Evolutionary conservation across 2,888 invertebrate species (phyloP), one percentile per base, ranked within the genome.

Genomic region (Eupithecia subfuscata): DNA sequence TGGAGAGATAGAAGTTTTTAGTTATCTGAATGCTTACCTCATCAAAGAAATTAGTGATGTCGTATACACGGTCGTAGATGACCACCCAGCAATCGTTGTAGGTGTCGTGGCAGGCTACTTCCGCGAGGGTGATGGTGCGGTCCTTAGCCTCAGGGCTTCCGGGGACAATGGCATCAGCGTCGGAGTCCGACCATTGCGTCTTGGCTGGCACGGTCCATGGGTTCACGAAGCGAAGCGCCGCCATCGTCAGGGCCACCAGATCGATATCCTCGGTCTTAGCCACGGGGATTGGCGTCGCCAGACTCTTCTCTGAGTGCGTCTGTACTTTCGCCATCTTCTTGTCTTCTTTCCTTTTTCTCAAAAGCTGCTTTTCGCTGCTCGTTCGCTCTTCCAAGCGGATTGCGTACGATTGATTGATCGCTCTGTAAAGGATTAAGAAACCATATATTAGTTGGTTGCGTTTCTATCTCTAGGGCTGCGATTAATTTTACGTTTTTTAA

Each of bases 41-140:
- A 80, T 96, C 92, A 64, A 98, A 88, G 88, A 98, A 98, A 56
- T 95, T 95, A 1, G 98, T 97, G 71, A 98, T 96, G 86, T 98
- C 97, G 89, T 98, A 98, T 16, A 98, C 97, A 75, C 97, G 96
- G 92, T 98, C 98, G 89, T 97, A 97, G 69, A 98, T 96, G n/a
- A 97, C 96, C 71, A 98, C 95, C 98, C 98, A 98, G 90, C 98
- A 98, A 87, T 98, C 97, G 18, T 95, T 90, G 9, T 90, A 89
- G 25, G 95, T 95, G 86, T 98, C 98, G 86, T 98, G 98, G 85
- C 95, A 95, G 8, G 97, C 95, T 6, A 98, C 97, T 91, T 98
- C 97, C 70, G 96, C 96, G 71, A 98, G 92, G n/a, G 96, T 95
- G 73, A 97, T 96, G 63, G 91, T 89, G 45, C 92, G 90, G 71